Percentiles rank a stretch among this genome's conserved stretches.
These are phyloP conservation scores for Odontamblyopus lacepedii DNA, from an alignment of 2,797 vertebrate species.

Conservation along the genomic window DNA sequence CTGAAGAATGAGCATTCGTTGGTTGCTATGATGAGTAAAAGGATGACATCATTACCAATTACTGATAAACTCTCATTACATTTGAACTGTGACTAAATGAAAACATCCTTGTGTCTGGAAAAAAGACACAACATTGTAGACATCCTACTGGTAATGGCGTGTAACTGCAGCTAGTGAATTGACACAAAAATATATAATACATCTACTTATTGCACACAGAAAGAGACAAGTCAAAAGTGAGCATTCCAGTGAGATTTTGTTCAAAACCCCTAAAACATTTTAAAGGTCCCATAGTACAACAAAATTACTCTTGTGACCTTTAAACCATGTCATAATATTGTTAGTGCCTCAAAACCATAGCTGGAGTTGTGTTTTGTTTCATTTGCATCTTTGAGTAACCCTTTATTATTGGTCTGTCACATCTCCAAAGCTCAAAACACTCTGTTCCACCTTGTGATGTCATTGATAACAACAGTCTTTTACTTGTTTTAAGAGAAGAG, in stretches of 20 bases:
- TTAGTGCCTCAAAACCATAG: too few relatives aligned
- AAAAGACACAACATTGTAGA: conserved; percentile 48
- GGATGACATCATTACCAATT: conserved; percentile 61
- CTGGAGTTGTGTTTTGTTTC: too few relatives aligned
- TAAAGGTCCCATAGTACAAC: conserved; percentile 24
- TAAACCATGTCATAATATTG: too few relatives aligned
- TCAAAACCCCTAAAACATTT: conserved; percentile 10
- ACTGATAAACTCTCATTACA: conserved; percentile 44
- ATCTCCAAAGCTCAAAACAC: too few relatives aligned
- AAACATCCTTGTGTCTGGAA: conserved; percentile 58
- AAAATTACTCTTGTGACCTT: too few relatives aligned
- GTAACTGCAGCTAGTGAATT: conserved; percentile 74
- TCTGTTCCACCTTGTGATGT: too few relatives aligned
- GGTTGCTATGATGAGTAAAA: conserved; percentile 55
- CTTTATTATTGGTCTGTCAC: too few relatives aligned
- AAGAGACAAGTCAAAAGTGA: conserved; percentile 85
- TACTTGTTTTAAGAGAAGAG: too few relatives aligned
- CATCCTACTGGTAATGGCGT: conserved; percentile 52
- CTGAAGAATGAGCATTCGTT: conserved; percentile 67
- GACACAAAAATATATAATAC: conserved; percentile 82
- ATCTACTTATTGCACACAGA: conserved; percentile 94
- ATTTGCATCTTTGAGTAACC: too few relatives aligned
- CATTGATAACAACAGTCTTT: too few relatives aligned
- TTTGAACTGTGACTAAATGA: conserved; percentile 29
- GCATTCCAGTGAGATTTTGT: conserved; percentile 82